phyloP scores from a whole-genome alignment of 2,888 invertebrate genomes.

The Elysia crispata region DNA sequence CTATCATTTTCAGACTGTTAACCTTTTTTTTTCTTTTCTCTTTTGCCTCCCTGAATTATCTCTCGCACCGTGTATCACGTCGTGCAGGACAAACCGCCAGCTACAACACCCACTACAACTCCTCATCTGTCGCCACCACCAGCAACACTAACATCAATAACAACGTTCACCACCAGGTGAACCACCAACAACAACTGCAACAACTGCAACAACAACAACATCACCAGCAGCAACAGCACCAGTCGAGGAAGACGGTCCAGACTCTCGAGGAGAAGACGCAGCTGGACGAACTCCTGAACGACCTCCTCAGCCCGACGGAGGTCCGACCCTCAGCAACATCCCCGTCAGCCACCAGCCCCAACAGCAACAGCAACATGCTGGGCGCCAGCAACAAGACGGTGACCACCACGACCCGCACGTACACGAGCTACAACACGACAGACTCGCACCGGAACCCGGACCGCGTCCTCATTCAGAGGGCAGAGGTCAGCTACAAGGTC shows the following conservation, averaged over 20 bases:
- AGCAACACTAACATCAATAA: constrained; percentile 38
- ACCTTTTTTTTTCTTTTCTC: background rate
- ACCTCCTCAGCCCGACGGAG: constrained; percentile 72
- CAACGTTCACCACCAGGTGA: constrained; percentile 29
- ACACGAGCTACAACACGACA: constrained; percentile 58
- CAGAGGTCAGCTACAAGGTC: constrained; percentile 68
- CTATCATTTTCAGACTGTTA: background rate
- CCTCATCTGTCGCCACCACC: constrained; percentile 37
- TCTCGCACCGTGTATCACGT: constrained; percentile 31
- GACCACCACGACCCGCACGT: constrained; percentile 61
- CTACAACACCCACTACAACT: constrained; percentile 50
- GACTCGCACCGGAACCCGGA: constrained; percentile 65
- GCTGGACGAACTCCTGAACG: constrained; percentile 75
- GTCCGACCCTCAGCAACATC: constrained; percentile 47
- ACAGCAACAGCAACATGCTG: constrained; percentile 55
- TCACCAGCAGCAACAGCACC: constrained; percentile 23
- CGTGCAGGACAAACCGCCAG: constrained; percentile 50
- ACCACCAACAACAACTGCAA: constrained; percentile 5
- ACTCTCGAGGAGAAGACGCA: constrained; percentile 71
- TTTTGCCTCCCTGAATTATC: background rate
- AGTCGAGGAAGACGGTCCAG: constrained; percentile 55
- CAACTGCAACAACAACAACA: constrained; percentile 30
- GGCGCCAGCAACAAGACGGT: constrained; percentile 55
- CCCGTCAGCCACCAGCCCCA: constrained; percentile 53
- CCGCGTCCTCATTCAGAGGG: constrained; percentile 64